Evolutionary conservation across 1,140 invertebrate genomes (phyloP).

Genomic region (Dryas iulia): DNA sequence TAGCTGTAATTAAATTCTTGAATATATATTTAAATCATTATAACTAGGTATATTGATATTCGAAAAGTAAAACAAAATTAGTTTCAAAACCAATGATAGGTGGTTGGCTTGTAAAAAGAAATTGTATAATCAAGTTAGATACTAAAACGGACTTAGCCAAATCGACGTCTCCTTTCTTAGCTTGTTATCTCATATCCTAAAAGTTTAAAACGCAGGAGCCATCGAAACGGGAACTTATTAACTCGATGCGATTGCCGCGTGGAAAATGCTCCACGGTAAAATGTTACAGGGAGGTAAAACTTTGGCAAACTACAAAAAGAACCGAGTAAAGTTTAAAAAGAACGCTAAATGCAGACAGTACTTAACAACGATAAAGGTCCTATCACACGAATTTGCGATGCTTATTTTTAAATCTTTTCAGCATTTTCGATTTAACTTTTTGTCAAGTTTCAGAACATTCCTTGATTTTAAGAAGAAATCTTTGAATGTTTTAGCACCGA

Average conservation of each 20-base stretch:
- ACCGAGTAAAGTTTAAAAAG: constrained; percentile 68
- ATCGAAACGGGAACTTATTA: constrained; percentile 79
- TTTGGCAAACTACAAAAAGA: constrained; percentile 71
- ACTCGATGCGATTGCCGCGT: constrained; percentile 75
- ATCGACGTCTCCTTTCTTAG: constrained; percentile 71
- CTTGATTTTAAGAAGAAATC: not conserved
- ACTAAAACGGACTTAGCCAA: constrained; percentile 68
- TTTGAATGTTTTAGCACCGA: too few species aligned
- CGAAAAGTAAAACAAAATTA: not conserved
- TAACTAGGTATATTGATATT: not conserved
- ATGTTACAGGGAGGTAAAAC: constrained; percentile 73
- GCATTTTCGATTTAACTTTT: constrained; percentile 20
- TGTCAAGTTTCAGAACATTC: not conserved
- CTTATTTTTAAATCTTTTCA: constrained; percentile 24
- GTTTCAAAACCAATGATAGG: not conserved
- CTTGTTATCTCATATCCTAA: constrained; percentile 80
- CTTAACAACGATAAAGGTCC: constrained; percentile 45
- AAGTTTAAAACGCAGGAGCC: constrained; percentile 78
- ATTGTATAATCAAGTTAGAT: constrained; percentile 45
- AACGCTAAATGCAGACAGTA: constrained; percentile 68
- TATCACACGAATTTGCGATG: constrained; percentile 25
- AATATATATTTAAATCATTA: not conserved
- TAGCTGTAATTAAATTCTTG: not conserved
- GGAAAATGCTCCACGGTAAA: constrained; percentile 71
- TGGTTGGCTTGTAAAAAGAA: constrained; percentile 3